Evolutionary conservation across 2,888 invertebrate genomes (phyloP), one percentile per base, ranked within the genome.

Genomic region (Hyppa rectilinea): DNA sequence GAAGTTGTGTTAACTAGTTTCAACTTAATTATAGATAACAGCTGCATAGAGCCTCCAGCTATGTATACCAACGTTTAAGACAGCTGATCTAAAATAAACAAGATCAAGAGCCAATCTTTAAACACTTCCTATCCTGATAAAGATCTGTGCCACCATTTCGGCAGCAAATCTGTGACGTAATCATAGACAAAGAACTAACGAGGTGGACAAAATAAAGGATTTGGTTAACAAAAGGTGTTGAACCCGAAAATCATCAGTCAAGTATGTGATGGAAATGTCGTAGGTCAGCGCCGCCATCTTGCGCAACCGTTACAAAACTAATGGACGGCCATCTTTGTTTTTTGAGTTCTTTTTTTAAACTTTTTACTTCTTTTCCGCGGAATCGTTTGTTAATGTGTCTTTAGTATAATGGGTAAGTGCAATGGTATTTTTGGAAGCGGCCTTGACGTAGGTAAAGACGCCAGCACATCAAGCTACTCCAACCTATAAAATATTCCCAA

Each of bases 231-330:
- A 72, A 61, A 59, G 58, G n/a, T 52, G 34, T 50, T 50, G 53
- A 53, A 12, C 23, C 17, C 50, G 34, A 50, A 65, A 47, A 56
- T 12, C 71, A 61, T 53, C 52, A 59, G 20, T 65, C 68, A 58
- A 53, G 53, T 78, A n/a, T n/a, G n/a, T n/a, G n/a, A n/a, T n/a
- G 71, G 56, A 73, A 77, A 81, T 81, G 77, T 63, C 83, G 70
- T 72, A 83, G 83, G 83, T 83, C 81, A 80, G 65, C 79, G 71
- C 31, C 52, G 75, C 66, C 78, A 79, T 79, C 52, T 78, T 79
- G 60, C 56, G 56, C 29, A 78, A 78, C 61, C 59, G 67, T 73
- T 58, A 70, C 59, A 60, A 60, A 69, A 71, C 47, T 61, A 68
- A 69, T 75, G 43, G 43, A 10, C 58, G 26, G 31, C 43, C 67